Evolutionary conservation across 2,113 vertebrate genomes (phyloP).

Genomic region (Pituophis catenifer): DNA sequence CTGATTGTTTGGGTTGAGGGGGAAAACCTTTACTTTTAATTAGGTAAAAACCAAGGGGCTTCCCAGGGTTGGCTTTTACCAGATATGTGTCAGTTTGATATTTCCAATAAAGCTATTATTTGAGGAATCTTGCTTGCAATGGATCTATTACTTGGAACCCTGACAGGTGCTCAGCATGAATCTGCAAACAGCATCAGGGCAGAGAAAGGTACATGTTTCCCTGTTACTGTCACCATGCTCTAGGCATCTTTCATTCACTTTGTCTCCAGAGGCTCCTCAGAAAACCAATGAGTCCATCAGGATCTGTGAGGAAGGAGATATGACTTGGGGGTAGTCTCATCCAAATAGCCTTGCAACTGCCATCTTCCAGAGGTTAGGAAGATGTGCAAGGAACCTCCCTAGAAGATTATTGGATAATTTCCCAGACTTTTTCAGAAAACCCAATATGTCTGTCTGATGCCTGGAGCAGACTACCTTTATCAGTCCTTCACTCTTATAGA

Average conservation of each 20-base stretch:
- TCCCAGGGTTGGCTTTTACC: too few species aligned
- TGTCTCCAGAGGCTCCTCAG: background rate
- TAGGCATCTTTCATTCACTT: background rate
- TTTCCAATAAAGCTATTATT: too few species aligned
- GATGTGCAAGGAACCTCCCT: background rate
- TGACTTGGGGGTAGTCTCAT: background rate
- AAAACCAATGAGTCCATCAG: background rate
- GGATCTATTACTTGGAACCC: too few species aligned
- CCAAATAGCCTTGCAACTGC: background rate
- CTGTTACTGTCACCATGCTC: background rate
- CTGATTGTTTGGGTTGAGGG: too few species aligned
- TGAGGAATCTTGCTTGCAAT: too few species aligned
- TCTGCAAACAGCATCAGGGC: background rate
- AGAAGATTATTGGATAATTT: background rate
- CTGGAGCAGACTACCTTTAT: background rate
- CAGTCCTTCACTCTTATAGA: background rate
- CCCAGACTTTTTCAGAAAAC: background rate
- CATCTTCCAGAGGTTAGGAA: background rate
- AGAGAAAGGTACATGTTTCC: background rate
- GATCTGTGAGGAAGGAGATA: background rate
- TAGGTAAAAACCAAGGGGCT: too few species aligned
- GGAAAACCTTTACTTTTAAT: too few species aligned
- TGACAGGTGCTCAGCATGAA: too few species aligned
- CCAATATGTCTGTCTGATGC: background rate
- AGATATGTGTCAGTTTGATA: too few species aligned